Evolutionary conservation across 2,797 vertebrate species (phyloP), one percentile per base, ranked within the genome.

Genomic region (Cephalopachus bancanus): DNA sequence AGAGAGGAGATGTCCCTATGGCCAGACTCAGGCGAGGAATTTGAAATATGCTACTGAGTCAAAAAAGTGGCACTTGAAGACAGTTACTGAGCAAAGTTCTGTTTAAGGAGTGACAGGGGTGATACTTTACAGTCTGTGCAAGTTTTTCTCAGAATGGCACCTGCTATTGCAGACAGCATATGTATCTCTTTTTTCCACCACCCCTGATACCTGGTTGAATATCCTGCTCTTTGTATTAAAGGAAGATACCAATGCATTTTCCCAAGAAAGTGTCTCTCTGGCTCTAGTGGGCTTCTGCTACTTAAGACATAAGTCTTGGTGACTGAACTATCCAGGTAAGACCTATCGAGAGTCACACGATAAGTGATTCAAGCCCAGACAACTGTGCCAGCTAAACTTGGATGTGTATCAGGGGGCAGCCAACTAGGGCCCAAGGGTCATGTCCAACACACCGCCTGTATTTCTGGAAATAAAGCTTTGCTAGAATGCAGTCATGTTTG

Each of bases 61-160:
- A 22, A 30, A 79, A 72, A 69, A 44, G 8, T 4, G 16, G 79
- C 6, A 1, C 7, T 15, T 2, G 8, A 10, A 79, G 91, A 30
- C 2, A 59, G 19, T 9, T 10, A 28, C 1, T 14, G 6, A 37
- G 69, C 26, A 51, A n/a, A 78, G 37, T 19, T 57, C 15, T 75
- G 6, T 17, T n/a, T 80, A 7, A 17, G 0, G 12, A 60, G 65
- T 37, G 20, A 60, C 0, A 16, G 20, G 1, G 0, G 1, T 1
- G 51, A 1, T 3, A 19, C 10, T 60, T 59, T 14, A 11, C 6
- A 9, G 9, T 10, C 44, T 10, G 17, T 30, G 5, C 26, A 20
- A 17, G 12, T 24, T 30, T 72, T 53, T 9, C 51, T 72, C 44
- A 79, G n/a, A 74, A 30, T 5, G 33, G 16, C 7, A n/a, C 7